Base-by-base conservation (phyloP, 2,888 invertebrate genomes). In the Aricia artaxerxes region DNA sequence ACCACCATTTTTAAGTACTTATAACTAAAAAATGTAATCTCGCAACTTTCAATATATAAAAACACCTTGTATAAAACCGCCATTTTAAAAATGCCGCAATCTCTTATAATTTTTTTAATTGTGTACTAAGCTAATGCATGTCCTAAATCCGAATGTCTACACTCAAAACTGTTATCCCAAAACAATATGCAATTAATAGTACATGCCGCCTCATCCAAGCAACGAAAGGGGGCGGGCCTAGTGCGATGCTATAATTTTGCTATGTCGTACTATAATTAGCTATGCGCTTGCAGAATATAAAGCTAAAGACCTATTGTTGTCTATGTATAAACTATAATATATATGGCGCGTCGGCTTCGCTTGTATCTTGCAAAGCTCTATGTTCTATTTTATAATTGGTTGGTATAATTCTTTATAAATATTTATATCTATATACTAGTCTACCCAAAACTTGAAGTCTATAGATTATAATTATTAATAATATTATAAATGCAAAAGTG, bases 171-270 rank as follows among this genome's bases (percentile, higher is more conserved):
- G 9, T 24, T 24, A 9, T 31, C 24, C 64, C 4, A 31, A 3
- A 64, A 64, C 31, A 64, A 64, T 64, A 64, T 64, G 64, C 24
- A 31, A 11, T 64, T 61, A 61, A 61, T 7, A 24, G 24, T 61
- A 61, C 61, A 61, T 61, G 16, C 35, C n/a, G 38, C 38, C 38
- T 13, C 72, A 11, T 35, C 72, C 40, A 6, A 81, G 81, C 81
- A 84, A 82, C 84, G 83, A 82, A 57, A 83, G 82, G 82, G 82
- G 85, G 85, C 83, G 85, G 83, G 79, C 78, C 77, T 77, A 77
- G 81, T 75, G 80, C 80, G 72, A 79, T 80, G 7, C 64, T 24
- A 64, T 64, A 16, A 73, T 73, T 73, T 40, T 73, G 16, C 73
- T 7, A 64, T 64, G 64, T n/a, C n/a, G n/a, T 40, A 73, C 73